Evolutionary conservation across 2,113 vertebrate species (phyloP), one percentile per base, ranked within the genome.

Genomic region (Mesocricetus auratus): DNA sequence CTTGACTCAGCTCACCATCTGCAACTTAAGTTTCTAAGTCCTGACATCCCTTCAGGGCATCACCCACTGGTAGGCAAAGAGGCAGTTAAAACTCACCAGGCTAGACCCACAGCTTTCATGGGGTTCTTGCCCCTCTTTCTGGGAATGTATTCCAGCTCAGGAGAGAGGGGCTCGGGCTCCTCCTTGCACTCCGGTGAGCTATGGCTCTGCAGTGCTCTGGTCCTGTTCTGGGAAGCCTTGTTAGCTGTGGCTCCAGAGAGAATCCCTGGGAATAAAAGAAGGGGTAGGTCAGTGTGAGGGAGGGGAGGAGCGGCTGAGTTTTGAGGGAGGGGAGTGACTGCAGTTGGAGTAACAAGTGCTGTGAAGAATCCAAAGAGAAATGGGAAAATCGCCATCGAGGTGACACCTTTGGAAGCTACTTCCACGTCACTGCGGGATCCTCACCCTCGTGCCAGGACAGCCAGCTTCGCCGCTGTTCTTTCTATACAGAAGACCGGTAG

Each of bases 21-120:
- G 89, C 92, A 90, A 94, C 42, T 78, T 87, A 92, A 88, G 85
- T 89, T 86, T 94, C 77, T 86, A 68, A 62, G 77, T 86, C 31
- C 77, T 39, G 2, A 56, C 90, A 56, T 50, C 58, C 92, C 53
- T 26, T 56, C 15, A 45, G 45, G 66, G 85, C 56, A 91, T 22
- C 81, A 66, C 71, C 86, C 53, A 74, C 0, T 16, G 62, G 50
- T 89, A 93, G 93, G 78, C 64, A 93, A 92, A 96, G 71, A 47
- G 58, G 83, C 31, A 62, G 73, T 78, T 62, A 45, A 47, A 73
- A 97, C 99, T 99, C 97, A 99, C 99, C 99, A 99, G 42, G 99
- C 99, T 92, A 99, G 98, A 83, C 99, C 99, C 66, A 99, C 98
- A 1, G 97, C 98, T 97, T 98, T 99, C 99, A 99, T 99, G 9